Conservation (phyloP, 2,888 invertebrate genomes). For the Tridacna gigas region DNA sequence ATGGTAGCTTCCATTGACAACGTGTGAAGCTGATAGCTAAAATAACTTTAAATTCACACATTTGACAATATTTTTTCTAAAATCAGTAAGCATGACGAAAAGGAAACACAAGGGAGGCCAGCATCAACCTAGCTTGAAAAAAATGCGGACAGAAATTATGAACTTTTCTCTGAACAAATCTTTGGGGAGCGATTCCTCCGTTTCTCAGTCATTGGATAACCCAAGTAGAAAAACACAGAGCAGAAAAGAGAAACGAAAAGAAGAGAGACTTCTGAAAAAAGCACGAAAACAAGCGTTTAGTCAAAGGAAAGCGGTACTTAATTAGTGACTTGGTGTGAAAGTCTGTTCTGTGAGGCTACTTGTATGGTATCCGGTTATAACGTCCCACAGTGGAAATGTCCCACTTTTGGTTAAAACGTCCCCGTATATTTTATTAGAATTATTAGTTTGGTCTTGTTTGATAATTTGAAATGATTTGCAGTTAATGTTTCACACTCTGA, state of each 20-base stretch:
- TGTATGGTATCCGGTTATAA: too few species aligned
- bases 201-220: background rate
- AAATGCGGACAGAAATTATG: slow-evolving; percentile 16
- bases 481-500: too few species aligned
- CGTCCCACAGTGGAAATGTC: too few species aligned
- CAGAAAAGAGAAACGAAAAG: slow-evolving; percentile 90
- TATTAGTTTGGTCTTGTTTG: too few species aligned
- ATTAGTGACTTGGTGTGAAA: background rate
- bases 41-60: too few species aligned
- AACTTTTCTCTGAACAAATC: slow-evolving; percentile 2
- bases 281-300: slow-evolving; percentile 86
- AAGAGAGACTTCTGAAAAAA: slow-evolving; percentile 89
- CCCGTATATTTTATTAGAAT: too few species aligned
- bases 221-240: slow-evolving; percentile 42
- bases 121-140: background rate
- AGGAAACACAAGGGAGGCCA: background rate
- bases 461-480: too few species aligned
- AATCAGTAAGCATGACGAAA: slow-evolving; percentile 2
- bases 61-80: background rate
- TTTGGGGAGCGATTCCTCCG: background rate
- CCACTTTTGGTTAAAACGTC: too few species aligned
- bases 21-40: too few species aligned
- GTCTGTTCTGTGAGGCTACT: too few species aligned
- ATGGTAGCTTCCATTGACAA: too few species aligned
- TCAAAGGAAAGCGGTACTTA: slow-evolving; percentile 74